A percentile compares a stretch with the other conserved stretches of the same genome.
Evolutionary conservation across 92 coral and sea anemone species (phyloP).

Genomic region (Palythoa grandiflora): DNA sequence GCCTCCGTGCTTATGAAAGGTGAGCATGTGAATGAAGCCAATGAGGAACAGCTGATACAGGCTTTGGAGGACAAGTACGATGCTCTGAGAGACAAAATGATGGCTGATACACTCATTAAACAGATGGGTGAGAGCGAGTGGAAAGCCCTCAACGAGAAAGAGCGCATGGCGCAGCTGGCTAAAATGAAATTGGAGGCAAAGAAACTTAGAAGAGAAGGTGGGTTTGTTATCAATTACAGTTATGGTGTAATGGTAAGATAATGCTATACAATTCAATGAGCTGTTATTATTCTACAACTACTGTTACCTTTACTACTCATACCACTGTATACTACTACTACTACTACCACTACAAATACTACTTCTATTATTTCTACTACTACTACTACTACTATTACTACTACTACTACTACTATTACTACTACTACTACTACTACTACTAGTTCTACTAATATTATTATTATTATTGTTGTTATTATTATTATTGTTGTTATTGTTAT

Average conservation of each 20-base stretch:
- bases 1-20: conserved; percentile 78
- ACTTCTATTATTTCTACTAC: background rate
- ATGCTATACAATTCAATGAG: background rate
- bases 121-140: conserved; percentile 94
- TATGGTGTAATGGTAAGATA: too few species aligned
- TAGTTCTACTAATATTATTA: background rate
- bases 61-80: conserved; percentile 96
- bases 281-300: background rate
- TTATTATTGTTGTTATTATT: background rate
- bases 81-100: conserved; percentile 89
- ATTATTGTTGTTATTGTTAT: too few species aligned
- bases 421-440: background rate
- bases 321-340: background rate
- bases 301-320: background rate
- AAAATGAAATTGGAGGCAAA: conserved; percentile 92
- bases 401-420: background rate
- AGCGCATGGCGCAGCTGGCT: conserved; percentile 82
- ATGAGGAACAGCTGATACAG: conserved; percentile 88
- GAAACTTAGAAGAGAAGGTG: conserved; percentile 82
- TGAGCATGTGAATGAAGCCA: conserved; percentile 82
- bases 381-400: background rate
- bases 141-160: conserved; percentile 88
- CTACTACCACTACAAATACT: background rate
- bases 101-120: conserved; percentile 87
- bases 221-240: background rate